Base-by-base conservation (phyloP, 2,797 vertebrate species). In the Acanthornis magna region DNA sequence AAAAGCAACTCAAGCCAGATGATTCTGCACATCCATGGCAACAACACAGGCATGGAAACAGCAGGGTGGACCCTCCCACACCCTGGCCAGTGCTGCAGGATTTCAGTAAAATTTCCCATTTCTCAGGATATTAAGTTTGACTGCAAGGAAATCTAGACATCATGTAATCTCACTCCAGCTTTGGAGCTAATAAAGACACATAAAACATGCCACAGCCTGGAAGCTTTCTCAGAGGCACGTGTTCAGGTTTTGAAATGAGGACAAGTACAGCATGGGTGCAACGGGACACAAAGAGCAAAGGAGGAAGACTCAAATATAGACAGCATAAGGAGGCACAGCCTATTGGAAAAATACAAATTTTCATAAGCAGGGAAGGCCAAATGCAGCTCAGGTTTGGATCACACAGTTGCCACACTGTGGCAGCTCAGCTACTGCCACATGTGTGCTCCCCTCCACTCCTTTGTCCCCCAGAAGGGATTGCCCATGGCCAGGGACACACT, bases 71-170 rank as follows among this genome's bases (percentile, higher is more conserved):
- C 68, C 45, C 72, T 88, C 81, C 88, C 51, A 84, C 68, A 68
- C 43, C 34, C 65, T 71, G 50, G 70, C 68, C 77, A 82, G 29
- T 10, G 3, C 93, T 92, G 53, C 77, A 70, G 79, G 58, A 80
- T 83, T 85, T 95, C 90, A 96, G 94, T 97, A 97, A 96, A 91
- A 92, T 95, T 96, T 94, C 91, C 91, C 36, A 32, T 95, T 95
- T 97, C 88, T 93, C 97, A 97, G 97, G 93, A 97, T 97, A 97
- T 97, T 97, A 96, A 94, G 88, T 96, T 93, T 94, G 93, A 94
- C 94, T 94, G 92, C 91, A 94, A 93, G 89, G 94, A 98, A 97
- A 97, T 79, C 89, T 96, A 97, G 97, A 96, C 95, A 94, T 96
- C 96, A 66, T 95, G 96, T 97, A 96, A 97, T 96, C 95, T 92